Evolutionary conservation across 2,888 invertebrate genomes (phyloP).

Genomic region (Pediacus dermestoides): DNA sequence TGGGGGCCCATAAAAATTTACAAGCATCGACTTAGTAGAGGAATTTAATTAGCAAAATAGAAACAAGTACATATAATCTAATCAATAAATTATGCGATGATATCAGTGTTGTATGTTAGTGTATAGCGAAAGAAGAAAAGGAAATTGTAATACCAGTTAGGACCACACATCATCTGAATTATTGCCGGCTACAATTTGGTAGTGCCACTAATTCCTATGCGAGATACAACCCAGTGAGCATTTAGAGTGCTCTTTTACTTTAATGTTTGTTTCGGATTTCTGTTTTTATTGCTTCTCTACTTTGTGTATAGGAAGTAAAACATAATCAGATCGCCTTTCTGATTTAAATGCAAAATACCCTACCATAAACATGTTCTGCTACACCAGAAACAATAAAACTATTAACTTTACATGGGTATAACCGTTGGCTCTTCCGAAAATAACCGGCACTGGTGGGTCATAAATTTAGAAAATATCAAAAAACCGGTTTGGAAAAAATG

Average conservation of each 20-base stretch:
- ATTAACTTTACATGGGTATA: no score
- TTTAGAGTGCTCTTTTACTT: constrained; percentile 36
- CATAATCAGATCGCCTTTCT: constrained; percentile 32
- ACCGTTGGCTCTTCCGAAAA: no score
- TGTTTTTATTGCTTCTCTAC: constrained; percentile 31
- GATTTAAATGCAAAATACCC: constrained; percentile 32
- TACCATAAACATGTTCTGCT: constrained; percentile 22
- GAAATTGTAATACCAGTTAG: constrained; percentile 12
- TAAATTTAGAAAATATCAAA: no score
- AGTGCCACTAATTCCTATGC: constrained; percentile 29
- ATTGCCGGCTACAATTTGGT: constrained; percentile 22
- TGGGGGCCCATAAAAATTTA: no score
- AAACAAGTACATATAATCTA: no score
- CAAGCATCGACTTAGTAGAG: no score
- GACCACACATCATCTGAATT: constrained; percentile 18
- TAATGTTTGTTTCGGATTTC: constrained; percentile 35
- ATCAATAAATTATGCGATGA: no score
- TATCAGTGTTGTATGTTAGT: no score
- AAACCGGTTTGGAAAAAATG: no score
- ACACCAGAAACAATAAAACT: constrained; percentile 28
- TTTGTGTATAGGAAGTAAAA: constrained; percentile 30
- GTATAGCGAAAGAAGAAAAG: no score
- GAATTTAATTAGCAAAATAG: no score
- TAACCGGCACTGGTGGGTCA: no score
- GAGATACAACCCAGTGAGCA: constrained; percentile 32